A percentile compares a stretch with the other conserved stretches of the same genome.
These are phyloP conservation scores for Selenia dentaria DNA, from an alignment of 2,888 invertebrate genomes.

Conservation along the genomic window DNA sequence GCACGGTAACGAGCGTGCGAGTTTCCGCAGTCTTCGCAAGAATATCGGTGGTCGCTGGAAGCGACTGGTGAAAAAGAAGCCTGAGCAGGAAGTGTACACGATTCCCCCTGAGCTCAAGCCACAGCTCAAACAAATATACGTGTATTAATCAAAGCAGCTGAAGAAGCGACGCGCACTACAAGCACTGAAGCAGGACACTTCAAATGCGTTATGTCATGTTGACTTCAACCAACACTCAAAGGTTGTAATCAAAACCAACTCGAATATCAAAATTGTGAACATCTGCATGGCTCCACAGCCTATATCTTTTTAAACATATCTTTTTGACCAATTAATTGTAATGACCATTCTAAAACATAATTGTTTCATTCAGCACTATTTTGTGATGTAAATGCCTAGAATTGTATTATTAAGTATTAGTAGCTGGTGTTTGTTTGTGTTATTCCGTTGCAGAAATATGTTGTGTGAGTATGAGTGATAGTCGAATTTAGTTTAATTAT, in stretches of 20 bases:
- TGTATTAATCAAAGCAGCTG: constrained; percentile 85
- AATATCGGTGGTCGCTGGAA: constrained; percentile 94
- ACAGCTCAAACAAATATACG: constrained; percentile 95
- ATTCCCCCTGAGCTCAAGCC: constrained; percentile 95
- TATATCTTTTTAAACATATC: constrained; percentile 74
- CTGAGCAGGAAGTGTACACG: constrained; percentile 91
- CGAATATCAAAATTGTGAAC: constrained; percentile 71
- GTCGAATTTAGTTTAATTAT: constrained; percentile 81
- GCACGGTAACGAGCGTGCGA: constrained; percentile 88
- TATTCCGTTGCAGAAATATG: constrained; percentile 66
- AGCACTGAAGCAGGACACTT: constrained; percentile 75
- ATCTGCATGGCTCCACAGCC: constrained; percentile 62
- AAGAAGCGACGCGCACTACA: constrained; percentile 39
- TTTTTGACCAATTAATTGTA: constrained; percentile 80
- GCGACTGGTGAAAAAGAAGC: constrained; percentile 93
- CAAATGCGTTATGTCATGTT: constrained; percentile 53
- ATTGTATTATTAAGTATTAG: constrained; percentile 84
- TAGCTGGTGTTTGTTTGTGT: constrained; percentile 75
- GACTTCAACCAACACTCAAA: constrained; percentile 62
- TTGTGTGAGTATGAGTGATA: constrained; percentile 76
- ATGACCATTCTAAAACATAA: constrained; percentile 72
- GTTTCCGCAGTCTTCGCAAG: constrained; percentile 93
- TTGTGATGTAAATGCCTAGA: constrained; percentile 79
- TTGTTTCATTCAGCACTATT: constrained; percentile 73
- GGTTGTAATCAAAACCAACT: constrained; percentile 73